Base-by-base conservation (phyloP, 2,113 vertebrate species). In the Corvus hawaiiensis region DNA sequence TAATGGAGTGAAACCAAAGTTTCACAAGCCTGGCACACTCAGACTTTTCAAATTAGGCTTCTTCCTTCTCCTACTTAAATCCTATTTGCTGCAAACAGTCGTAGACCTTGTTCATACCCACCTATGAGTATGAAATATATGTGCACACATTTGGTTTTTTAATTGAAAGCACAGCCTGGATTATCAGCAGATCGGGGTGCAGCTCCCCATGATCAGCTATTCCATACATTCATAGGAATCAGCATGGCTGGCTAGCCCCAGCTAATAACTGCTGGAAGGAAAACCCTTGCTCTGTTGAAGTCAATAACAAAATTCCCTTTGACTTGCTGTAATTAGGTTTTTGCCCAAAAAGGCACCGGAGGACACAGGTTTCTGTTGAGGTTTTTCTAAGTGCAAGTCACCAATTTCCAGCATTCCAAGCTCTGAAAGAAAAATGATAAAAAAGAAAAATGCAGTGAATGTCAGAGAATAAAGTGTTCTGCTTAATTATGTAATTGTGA, bases 71-170 rank as follows among this genome's bases (percentile, higher is more conserved):
- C 24, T 35, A 2, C 37, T 71, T 62, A 56, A 51, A 82, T 62
- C 37, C 16, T 44, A 2, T 37, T 64, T 71, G 16, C 48, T 86
- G 52, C 67, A 71, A 52, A n/a, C 1, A 22, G 27, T 24, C 32
- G 4, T 1, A 79, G 49, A 21, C 35, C 13, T 10, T 48, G 32
- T n/a, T 43, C 1, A 2, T 68, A 54, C n/a, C 18, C 19, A 37
- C 15, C 16, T 30, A 8, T 0, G 0, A 17, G 23, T 43, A 12
- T 16, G 67, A 86, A 73, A 52, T 24, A 5, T 22, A 20, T 16
- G 20, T 52, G 56, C 21, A 41, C 35, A 15, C 10, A 5, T 58
- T 20, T 35, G 33, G 13, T 13, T 54, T 41, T 48, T 61, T 74
- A 35, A 49, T 48, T 37, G 33, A 81, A 90, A 78, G 15, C 27